Evolutionary conservation across 2,113 vertebrate species (phyloP).

Genomic region (Stigmatopora argus): DNA sequence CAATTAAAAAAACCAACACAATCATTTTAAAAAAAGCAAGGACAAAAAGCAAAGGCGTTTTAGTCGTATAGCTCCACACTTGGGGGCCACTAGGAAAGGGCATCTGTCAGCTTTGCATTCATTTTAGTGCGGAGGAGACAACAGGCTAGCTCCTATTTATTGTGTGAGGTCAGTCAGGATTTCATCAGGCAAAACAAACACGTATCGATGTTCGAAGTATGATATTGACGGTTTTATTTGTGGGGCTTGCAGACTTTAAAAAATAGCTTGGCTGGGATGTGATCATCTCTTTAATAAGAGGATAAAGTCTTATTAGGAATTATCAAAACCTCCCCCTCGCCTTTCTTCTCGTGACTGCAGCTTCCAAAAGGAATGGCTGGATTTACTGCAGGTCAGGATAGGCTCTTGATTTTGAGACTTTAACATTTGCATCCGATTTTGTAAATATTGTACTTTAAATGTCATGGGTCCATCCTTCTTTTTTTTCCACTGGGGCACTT

Average conservation of each 20-base stretch:
- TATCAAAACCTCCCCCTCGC: neutral
- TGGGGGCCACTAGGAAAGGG: conserved; percentile 57
- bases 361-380: conserved; percentile 5
- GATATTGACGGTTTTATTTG: conserved; percentile 42
- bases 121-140: conserved; percentile 27
- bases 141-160: conserved; percentile 36
- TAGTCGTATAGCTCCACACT: conserved; percentile 52
- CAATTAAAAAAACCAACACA: neutral
- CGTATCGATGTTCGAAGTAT: conserved; percentile 38
- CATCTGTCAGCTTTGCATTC: conserved; percentile 48
- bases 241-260: conserved; percentile 27
- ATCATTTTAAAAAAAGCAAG: conserved; percentile 5
- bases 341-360: neutral
- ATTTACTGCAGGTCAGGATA: conserved; percentile 55
- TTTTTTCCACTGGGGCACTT: conserved; percentile 70
- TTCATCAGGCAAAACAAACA: conserved; percentile 16
- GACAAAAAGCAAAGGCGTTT: conserved; percentile 22
- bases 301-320: neutral
- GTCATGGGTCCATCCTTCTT: conserved; percentile 42
- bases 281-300: conserved; percentile 12
- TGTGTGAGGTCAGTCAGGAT: conserved; percentile 29
- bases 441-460: conserved; percentile 75
- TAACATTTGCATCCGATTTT: conserved; percentile 60
- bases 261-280: conserved; percentile 18
- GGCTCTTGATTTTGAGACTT: conserved; percentile 42